These are phyloP conservation scores for Eristalinus sepulchralis DNA, from an alignment of 2,888 invertebrate species.

Conservation along the genomic window DNA sequence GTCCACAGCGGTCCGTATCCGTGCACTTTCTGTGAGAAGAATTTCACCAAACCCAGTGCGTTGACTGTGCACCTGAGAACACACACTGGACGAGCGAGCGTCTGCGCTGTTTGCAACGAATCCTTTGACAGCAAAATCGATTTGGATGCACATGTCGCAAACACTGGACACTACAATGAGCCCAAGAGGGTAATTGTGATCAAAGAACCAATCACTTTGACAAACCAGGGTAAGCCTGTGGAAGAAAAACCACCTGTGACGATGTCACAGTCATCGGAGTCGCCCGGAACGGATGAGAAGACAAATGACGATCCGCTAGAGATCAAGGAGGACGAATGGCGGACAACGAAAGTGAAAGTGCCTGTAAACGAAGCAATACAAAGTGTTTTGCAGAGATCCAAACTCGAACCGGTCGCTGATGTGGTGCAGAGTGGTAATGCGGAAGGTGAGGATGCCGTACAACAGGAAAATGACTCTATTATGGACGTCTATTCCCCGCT, in stretches of 20 bases:
- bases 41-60: slow-evolving; percentile 66
- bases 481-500: slow-evolving; percentile 41
- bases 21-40: slow-evolving; percentile 60
- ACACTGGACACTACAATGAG: slow-evolving; percentile 51
- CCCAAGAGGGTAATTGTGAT: slow-evolving; percentile 27
- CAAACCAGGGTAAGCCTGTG: not conserved
- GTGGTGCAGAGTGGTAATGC: not conserved
- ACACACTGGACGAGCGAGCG: slow-evolving; percentile 16
- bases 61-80: slow-evolving; percentile 62
- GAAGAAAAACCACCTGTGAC: not conserved
- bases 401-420: not conserved
- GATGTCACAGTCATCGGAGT: not conserved
- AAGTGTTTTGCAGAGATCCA: slow-evolving; percentile 51
- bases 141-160: slow-evolving; percentile 37
- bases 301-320: slow-evolving; percentile 53
- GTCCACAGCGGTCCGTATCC: slow-evolving; percentile 63
- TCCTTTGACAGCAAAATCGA: slow-evolving; percentile 37
- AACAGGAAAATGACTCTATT: not conserved
- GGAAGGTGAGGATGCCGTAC: not conserved
- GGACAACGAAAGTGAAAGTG: slow-evolving; percentile 58
- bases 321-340: slow-evolving; percentile 59
- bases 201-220: slow-evolving; percentile 4
- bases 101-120: slow-evolving; percentile 52
- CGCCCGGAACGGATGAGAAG: not conserved
- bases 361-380: slow-evolving; percentile 60